Base-by-base conservation (phyloP, 2,797 vertebrate genomes). In the Peromyscus melanophrys region DNA sequence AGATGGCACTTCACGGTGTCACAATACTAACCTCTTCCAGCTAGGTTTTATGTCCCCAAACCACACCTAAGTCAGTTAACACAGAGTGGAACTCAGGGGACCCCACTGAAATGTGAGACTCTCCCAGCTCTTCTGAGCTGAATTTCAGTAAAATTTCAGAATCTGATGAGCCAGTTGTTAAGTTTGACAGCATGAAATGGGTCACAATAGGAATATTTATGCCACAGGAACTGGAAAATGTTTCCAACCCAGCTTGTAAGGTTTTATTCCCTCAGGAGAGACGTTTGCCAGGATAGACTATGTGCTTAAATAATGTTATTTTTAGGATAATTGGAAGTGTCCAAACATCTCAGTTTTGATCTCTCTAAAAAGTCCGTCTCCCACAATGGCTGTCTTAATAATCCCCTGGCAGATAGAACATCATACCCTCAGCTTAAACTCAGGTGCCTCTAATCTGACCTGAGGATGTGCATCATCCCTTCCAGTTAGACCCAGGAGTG, bases 311-410 rank as follows among this genome's bases (percentile, higher is more conserved):
- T 90, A 63, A 65, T 43, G 71, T 2, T 59, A 90, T 88, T 96
- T 80, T 82, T 90, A 97, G 77, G n/a, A 84, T 52, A 92, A 89
- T 40, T 94, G n/a, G 21, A 92, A 90, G 92, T 61, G 67, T 31
- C 81, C 46, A 90, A 89, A 81, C 27, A 73, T 40, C 27, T 89
- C 13, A 19, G 59, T 92, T 92, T 95, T 63, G 6, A 92, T 40
- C 6, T 83, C 25, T 78, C 27, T 37, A 52, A 67, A 95, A 89
- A 59, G 37, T 63, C 34, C 9, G 63, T 78, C 27, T 59, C 49
- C 71, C n/a, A 3, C 77, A 83, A 31, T 23, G 19, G 17, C 52
- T 89, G 7, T 89, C 61, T 52, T 88, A 14, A 93, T 84, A 90
- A 85, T 69, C 49, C 21, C 31, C 21, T 8, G 11, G 6, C 7